Base-by-base conservation (phyloP, 2,888 invertebrate genomes). In the Dione juno region DNA sequence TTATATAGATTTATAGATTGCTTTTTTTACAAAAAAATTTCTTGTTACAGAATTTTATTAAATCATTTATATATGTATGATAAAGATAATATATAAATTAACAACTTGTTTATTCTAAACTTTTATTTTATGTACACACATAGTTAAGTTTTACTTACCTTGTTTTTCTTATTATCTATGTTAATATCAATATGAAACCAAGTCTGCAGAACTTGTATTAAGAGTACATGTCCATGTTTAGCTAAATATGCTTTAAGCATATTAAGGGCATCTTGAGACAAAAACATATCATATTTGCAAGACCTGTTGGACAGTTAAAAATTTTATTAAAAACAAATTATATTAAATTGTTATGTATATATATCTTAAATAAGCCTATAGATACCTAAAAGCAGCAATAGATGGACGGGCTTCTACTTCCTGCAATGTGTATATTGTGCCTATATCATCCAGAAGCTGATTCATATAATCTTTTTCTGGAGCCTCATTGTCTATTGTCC, bases 271-370 rank as follows among this genome's bases (percentile, higher is more conserved):
- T 95, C 94, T 79, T 95, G 94, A n/a, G 95, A 95, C 75, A 97
- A 86, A 78, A 95, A 94, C 59, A 96, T 89, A 80, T 95, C 95
- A 88, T 95, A 96, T 89, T 96, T 96, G 81, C 96, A 95, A 40
- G 95, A 95, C 80, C 96, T 95, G 84, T 84, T 58, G 21, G 21
- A 13, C 7, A 66, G 63, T 10, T 63, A 43, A 54, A 54, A 9
- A 53, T 1, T 21, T 11, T 50, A 35, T n/a, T 41, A n/a, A 11
- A n/a, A 5, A 28, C 28, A 28, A 3, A 28, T 2, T 28, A 28
- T 28, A 28, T 28, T 28, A 28, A 28, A 3, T 28, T 28, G 28
- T 28, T 28, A 28, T 28, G 28, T 43, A 43, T n/a, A 43, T 43
- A 43, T 43, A 43, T 43, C 1, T 28, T 53, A 28, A n/a, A 10